Base-by-base conservation (phyloP, 1,140 invertebrate species). In the Drosophila erecta region DNA sequence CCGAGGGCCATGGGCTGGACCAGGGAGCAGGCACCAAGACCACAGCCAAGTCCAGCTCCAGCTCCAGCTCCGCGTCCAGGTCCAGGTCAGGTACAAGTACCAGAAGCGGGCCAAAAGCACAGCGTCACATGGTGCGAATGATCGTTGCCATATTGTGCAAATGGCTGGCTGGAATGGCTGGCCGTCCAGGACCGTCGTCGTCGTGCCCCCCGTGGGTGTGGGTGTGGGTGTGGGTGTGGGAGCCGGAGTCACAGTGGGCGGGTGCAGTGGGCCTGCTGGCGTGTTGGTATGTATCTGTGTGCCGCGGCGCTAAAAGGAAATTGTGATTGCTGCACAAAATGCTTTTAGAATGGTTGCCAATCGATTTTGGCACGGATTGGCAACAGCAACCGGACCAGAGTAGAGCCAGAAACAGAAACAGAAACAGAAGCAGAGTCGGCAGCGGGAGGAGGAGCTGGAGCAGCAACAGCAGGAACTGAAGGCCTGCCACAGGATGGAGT, bases 261-360 rank as follows among this genome's bases (percentile, higher is more conserved):
- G 22, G 14, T 56, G 22, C 14, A 22, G 54, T 55, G 51, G 22
- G 38, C 49, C 53, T 44, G 37, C 65, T 43, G 38, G 22, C 53
- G 41, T 37, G 17, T 60, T 53, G 76, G 33, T 57, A 35, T 51
- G 11, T 64, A 40, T 55, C 37, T 61, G 65, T 70, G 79, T 58
- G 53, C 51, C 65, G 79, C 62, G 65, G 79, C 71, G 83, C 65
- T 89, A 87, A 87, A 87, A 89, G 83, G 83, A 87, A 84, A 87
- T 89, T 79, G 83, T 79, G 84, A 87, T 79, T 87, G 84, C 75
- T 89, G 79, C 84, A 87, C 86, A 86, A 87, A 87, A 87, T 79
- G 84, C 84, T 87, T 89, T 87, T 79, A 89, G 79, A 86, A 86
- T 81, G 85, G 81, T 83, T 86, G 81, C 79, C 83, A 86, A 86